phyloP scores from a whole-genome alignment of 2,888 invertebrate genomes.

The Eretmocerus hayati region DNA sequence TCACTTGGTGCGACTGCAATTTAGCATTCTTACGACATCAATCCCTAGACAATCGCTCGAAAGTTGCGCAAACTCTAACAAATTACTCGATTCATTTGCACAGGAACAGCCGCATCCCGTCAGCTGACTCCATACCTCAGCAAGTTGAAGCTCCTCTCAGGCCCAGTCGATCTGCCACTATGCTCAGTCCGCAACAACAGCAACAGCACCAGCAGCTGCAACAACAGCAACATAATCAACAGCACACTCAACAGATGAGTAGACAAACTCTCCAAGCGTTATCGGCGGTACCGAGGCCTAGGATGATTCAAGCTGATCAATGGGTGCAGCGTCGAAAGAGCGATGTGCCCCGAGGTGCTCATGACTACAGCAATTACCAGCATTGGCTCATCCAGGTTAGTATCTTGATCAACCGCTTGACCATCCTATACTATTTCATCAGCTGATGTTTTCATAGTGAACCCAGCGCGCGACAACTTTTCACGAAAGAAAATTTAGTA shows the following conservation, averaged over 20 bases:
- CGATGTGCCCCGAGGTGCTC: slow-evolving; percentile 39
- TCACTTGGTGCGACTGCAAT: too few relatives aligned
- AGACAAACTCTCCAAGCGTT: slow-evolving; percentile 64
- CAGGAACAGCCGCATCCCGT: slow-evolving; percentile 56
- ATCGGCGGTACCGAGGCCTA: slow-evolving; percentile 71
- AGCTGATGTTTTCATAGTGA: too few relatives aligned
- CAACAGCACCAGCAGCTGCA: slow-evolving; percentile 19
- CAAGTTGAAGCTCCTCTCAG: slow-evolving; percentile 46
- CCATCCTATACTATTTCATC: too few relatives aligned
- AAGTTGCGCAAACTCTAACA: too few relatives aligned
- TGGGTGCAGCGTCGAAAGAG: slow-evolving; percentile 64
- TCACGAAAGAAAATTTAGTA: too few relatives aligned
- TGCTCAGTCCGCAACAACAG: slow-evolving; percentile 22
- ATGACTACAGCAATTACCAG: slow-evolving; percentile 65
- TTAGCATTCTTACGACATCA: too few relatives aligned
- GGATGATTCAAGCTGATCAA: slow-evolving; percentile 63
- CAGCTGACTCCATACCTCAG: slow-evolving; percentile 56
- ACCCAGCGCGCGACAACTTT: too few relatives aligned
- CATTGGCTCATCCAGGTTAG: slow-evolving; percentile 84
- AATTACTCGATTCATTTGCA: too few relatives aligned
- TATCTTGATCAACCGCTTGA: slow-evolving; percentile 2
- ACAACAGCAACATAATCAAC: neutral
- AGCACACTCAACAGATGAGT: slow-evolving; percentile 57
- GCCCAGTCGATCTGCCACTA: slow-evolving; percentile 43
- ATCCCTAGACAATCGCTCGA: too few relatives aligned